Evolutionary conservation across 1,140 invertebrate species (phyloP).

Genomic region (Cotesia chilonis): DNA sequence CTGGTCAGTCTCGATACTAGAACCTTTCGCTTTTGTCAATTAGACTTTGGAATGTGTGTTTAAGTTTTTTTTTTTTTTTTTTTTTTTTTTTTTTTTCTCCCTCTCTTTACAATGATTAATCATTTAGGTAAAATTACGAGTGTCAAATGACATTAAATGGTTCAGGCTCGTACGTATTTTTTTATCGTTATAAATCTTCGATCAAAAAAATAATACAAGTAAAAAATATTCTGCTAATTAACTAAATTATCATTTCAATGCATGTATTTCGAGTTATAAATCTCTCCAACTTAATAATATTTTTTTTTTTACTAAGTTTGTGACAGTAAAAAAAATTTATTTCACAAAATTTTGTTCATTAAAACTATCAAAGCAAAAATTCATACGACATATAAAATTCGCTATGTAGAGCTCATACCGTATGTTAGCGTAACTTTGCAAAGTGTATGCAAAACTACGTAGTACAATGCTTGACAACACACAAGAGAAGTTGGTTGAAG

Average conservation of each 20-base stretch:
- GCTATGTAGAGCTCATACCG: too few relatives aligned
- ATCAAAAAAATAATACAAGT: background rate
- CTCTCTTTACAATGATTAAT: background rate
- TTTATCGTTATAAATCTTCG: background rate
- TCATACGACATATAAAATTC: too few relatives aligned
- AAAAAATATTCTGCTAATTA: background rate
- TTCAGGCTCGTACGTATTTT: conserved; percentile 17
- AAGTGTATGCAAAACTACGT: background rate
- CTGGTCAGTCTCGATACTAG: conserved; percentile 21
- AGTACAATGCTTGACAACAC: background rate
- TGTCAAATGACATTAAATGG: conserved; percentile 16
- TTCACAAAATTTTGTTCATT: too few relatives aligned
- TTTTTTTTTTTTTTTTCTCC: too few relatives aligned
- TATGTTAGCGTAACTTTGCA: too few relatives aligned
- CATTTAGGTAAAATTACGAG: conserved; percentile 33
- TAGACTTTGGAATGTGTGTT: conserved; percentile 9
- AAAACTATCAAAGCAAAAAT: too few relatives aligned
- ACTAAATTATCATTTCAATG: too few relatives aligned
- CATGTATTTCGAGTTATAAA: too few relatives aligned
- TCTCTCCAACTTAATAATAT: too few relatives aligned
- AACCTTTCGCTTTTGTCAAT: conserved; percentile 21
- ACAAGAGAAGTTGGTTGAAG: conserved; percentile 3
- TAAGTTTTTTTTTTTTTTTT: background rate
- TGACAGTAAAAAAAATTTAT: too few relatives aligned
- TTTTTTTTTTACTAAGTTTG: too few relatives aligned